A percentile compares a stretch with the other conserved stretches of the same genome.
Evolutionary conservation across 2,888 invertebrate species (phyloP).

Genomic region (Chloroclystis v-ata): DNA sequence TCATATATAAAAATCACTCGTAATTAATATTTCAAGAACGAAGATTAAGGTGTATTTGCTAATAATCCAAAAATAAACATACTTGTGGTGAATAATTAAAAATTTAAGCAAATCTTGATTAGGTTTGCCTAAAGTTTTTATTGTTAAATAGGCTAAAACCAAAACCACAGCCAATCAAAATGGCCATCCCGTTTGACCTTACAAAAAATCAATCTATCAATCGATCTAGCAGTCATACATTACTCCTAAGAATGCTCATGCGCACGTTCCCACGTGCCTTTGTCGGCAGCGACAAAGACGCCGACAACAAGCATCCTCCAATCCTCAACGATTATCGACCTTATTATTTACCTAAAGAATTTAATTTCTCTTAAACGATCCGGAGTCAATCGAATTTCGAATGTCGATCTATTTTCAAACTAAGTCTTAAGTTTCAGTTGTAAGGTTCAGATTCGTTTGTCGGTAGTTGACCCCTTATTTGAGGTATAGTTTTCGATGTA

Average conservation of each 20-base stretch:
- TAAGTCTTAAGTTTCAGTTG: constrained; percentile 14
- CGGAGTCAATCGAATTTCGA: constrained; percentile 25
- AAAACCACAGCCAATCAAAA: not conserved
- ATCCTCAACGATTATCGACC: constrained; percentile 30
- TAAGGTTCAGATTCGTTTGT: constrained; percentile 29
- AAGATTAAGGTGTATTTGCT: no score
- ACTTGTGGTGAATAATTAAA: no score
- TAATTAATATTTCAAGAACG: no score
- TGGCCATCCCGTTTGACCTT: constrained; percentile 20
- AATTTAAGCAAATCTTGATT: no score
- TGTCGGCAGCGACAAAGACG: constrained; percentile 73
- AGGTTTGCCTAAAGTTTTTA: no score
- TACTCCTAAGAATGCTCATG: constrained; percentile 60
- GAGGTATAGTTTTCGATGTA: constrained; percentile 76
- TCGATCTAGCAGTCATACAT: constrained; percentile 63
- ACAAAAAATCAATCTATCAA: constrained; percentile 44
- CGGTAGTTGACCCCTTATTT: constrained; percentile 68
- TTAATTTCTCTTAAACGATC: constrained; percentile 21
- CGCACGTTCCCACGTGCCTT: constrained; percentile 75
- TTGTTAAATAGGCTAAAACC: no score
- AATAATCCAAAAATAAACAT: no score
- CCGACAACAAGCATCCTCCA: constrained; percentile 61
- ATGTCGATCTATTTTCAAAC: constrained; percentile 25
- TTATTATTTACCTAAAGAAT: constrained; percentile 31
- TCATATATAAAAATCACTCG: no score